Conservation (phyloP, 1,140 invertebrate species). For the Odontomachus brunneus region DNA sequence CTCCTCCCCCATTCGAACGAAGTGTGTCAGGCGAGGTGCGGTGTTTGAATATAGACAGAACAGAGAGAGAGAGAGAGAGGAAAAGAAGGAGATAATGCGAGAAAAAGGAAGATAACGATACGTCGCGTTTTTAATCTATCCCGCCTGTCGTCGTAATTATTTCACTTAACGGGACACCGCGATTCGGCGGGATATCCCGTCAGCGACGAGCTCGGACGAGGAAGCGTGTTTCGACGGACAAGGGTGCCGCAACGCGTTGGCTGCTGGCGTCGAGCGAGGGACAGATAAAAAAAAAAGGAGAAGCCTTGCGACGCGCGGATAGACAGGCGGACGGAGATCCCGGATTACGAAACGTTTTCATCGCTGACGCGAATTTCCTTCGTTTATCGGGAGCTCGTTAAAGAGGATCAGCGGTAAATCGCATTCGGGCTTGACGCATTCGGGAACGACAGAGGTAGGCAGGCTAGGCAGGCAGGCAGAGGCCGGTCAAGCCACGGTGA, state of each 20-base stretch:
- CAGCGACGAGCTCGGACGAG: slow-evolving; percentile 26
- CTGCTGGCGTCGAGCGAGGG: slow-evolving; percentile 1
- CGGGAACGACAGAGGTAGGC: slow-evolving; percentile 40
- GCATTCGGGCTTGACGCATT: slow-evolving; percentile 61
- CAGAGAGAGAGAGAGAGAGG: neutral
- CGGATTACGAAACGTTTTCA: slow-evolving; percentile 73
- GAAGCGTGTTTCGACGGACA: slow-evolving; percentile 27
- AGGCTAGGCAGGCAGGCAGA: slow-evolving; percentile 21
- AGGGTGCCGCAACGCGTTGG: slow-evolving; percentile 25
- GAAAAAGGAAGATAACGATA: neutral
- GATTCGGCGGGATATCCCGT: slow-evolving; percentile 29
- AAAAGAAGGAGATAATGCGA: neutral
- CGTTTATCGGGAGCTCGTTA: slow-evolving; percentile 75
- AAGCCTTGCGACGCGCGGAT: slow-evolving; percentile 4
- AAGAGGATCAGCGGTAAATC: slow-evolving; percentile 71
- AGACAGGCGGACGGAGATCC: slow-evolving; percentile 65
- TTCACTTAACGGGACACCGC: slow-evolving; percentile 52
- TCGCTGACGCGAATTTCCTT: slow-evolving; percentile 73
- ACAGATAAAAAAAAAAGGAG: neutral
- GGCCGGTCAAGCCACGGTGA: slow-evolving; percentile 5
- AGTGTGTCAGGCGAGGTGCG: neutral
- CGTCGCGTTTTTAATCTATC: slow-evolving; percentile 54
- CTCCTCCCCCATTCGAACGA: neutral
- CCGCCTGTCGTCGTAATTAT: slow-evolving; percentile 44
- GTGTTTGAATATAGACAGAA: neutral